Percentiles rank a stretch among this genome's conserved stretches.
Evolutionary conservation across 2,113 vertebrate genomes (phyloP).

Genomic region (Chloropsis cyanopogon): DNA sequence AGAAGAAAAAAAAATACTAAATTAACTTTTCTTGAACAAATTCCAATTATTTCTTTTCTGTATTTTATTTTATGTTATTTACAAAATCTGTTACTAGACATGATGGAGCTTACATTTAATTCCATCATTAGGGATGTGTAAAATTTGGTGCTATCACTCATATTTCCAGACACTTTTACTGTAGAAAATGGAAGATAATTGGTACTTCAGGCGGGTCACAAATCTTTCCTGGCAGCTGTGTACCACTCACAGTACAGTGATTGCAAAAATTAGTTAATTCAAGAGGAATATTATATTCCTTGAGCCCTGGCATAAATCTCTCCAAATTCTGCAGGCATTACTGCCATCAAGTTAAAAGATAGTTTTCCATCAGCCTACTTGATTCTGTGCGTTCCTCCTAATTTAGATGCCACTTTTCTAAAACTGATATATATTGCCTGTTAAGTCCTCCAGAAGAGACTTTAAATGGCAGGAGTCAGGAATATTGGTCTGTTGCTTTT

Average conservation of each 20-base stretch:
- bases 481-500: conserved; percentile 61
- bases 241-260: conserved; percentile 68
- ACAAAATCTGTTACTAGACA: conserved; percentile 27
- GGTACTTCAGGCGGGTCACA: conserved; percentile 68
- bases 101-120: conserved; percentile 58
- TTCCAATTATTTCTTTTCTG: not conserved
- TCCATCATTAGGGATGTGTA: conserved; percentile 59
- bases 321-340: conserved; percentile 40
- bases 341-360: conserved; percentile 27
- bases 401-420: conserved; percentile 64
- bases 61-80: conserved; percentile 58
- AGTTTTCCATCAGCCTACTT: conserved; percentile 41
- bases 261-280: conserved; percentile 78
- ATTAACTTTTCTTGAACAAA: not conserved
- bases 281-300: conserved; percentile 65
- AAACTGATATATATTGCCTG: conserved; percentile 57
- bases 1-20: not conserved
- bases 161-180: conserved; percentile 66
- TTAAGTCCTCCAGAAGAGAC: conserved; percentile 46
- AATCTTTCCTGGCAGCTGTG: conserved; percentile 64
- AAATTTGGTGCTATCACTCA: conserved; percentile 66
- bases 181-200: conserved; percentile 70
- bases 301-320: conserved; percentile 55
- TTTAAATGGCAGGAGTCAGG: conserved; percentile 49
- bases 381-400: conserved; percentile 52